Evolutionary conservation across 2,113 vertebrate genomes (phyloP), one percentile per base, ranked within the genome.

Genomic region (Cebidichthys violaceus): DNA sequence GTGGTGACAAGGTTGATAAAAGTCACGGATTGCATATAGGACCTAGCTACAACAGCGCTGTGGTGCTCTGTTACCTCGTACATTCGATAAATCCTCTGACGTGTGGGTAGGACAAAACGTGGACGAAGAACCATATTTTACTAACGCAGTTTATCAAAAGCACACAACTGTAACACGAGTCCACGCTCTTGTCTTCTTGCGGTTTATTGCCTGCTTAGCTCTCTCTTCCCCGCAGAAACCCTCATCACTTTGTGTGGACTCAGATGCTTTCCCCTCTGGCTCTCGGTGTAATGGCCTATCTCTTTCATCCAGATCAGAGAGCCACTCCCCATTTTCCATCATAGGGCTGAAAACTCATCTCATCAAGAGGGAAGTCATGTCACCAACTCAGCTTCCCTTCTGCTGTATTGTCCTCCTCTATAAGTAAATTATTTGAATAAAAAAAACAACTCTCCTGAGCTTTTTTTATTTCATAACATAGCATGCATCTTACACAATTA

Each of bases 281-380:
- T 89, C 60, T 41, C 55, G 74, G n/a, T 68, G 10, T 79, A 86
- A 89, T 87, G 86, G 87, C 84, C 84, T 88, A 89, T 87, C 74
- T 84, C 69, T 59, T 78, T 50, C 82, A 77, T 52, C 72, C 84
- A 88, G 69, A 86, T 84, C 69, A 86, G 61, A 86, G 35, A 82
- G 75, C 84, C 83, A 83, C 69, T 83, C 57, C 70, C 18, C 43
- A 59, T 88, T 85, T 81, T 82, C 76, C 70, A 66, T 68, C 78
- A 61, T 77, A 20, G 77, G 17, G 50, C 67, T 79, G 39, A 81
- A 83, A 86, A 79, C 61, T 79, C 85, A 83, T 86, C 66, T 90
- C 85, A 88, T 85, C 60, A 68, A 79, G 52, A 59, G 39, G 60
- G 39, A 85, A 75, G 60, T 81, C 79, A 81, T 87, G 78, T 84